Evolutionary conservation across 2,888 invertebrate species (phyloP).

Genomic region (Oxycera nigricornis): DNA sequence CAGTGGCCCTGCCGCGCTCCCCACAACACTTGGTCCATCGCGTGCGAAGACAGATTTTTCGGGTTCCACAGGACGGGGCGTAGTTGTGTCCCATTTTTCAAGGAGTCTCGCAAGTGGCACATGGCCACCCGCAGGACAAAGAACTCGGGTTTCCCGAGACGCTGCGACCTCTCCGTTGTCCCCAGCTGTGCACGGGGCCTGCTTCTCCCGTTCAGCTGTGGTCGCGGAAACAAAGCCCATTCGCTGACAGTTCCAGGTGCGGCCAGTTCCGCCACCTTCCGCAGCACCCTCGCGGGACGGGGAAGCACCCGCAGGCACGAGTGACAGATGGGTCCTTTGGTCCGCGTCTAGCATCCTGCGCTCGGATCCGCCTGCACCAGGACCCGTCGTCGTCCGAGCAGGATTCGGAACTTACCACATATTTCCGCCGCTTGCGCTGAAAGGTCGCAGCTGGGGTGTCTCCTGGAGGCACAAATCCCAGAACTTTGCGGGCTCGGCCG

Average conservation of each 20-base stretch:
- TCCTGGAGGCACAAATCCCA: neutral
- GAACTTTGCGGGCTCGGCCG: neutral
- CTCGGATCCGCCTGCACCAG: neutral
- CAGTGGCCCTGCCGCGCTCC: no score
- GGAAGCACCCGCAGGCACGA: neutral
- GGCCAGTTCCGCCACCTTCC: no score
- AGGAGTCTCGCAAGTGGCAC: no score
- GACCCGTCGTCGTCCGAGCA: neutral
- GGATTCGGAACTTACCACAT: conserved; percentile 30
- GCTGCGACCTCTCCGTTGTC: no score
- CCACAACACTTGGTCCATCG: no score
- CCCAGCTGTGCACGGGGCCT: no score
- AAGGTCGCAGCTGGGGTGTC: conserved; percentile 34
- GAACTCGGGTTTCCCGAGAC: neutral
- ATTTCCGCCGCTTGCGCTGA: conserved; percentile 19
- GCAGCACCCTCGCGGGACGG: neutral
- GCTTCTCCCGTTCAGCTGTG: neutral
- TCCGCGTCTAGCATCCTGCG: neutral
- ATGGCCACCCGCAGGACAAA: no score
- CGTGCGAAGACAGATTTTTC: no score
- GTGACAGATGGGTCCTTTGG: conserved; percentile 22
- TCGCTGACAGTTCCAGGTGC: no score
- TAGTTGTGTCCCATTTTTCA: neutral
- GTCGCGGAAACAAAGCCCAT: no score
- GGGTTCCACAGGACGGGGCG: no score